Evolutionary conservation across 2,888 invertebrate species (phyloP), one percentile per base, ranked within the genome.

Genomic region (Ethmia dodecea): DNA sequence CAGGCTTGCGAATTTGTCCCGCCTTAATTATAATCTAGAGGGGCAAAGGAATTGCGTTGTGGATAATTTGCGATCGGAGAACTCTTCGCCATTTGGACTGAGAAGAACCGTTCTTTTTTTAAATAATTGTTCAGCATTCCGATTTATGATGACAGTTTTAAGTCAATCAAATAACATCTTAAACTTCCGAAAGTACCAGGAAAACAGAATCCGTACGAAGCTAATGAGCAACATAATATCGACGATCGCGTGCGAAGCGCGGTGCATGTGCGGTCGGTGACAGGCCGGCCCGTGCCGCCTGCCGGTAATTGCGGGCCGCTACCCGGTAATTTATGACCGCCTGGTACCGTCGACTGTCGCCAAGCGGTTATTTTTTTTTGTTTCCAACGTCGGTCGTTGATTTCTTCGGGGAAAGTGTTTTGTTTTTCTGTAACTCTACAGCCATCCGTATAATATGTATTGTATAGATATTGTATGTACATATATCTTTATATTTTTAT

Each of bases 291-390:
- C 29, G 24, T 11, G 31, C n/a, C 31, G 12, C 22, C 28, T 29
- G 24, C 11, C 32, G 15, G 36, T 40, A 40, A 40, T 37, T 36
- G 30, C 37, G 31, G 36, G 5, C 39, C 30, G 36, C 39, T 28
- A 45, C 47, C 61, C 59, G 56, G 65, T 74, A 67, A 77, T 76
- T 78, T 75, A 78, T 77, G 71, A 52, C 55, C 51, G 58, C 71
- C 68, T 74, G 64, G 72, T 71, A 63, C 50, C 53, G 42, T 58
- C 52, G 60, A 11, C 59, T 69, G 67, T 65, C 66, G 61, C 62
- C 56, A 47, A 46, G 45, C 45, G 49, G 42, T 40, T 42, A 49
- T 52, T 54, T 50, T 31, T n/a, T n/a, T n/a, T n/a, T n/a, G n/a
- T n/a, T n/a, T 30, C 30, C 26, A 16, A 18, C 18, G 40, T 30